Conservation (phyloP, 92 coral and sea anemone genomes). For the Phenganax marumi region DNA sequence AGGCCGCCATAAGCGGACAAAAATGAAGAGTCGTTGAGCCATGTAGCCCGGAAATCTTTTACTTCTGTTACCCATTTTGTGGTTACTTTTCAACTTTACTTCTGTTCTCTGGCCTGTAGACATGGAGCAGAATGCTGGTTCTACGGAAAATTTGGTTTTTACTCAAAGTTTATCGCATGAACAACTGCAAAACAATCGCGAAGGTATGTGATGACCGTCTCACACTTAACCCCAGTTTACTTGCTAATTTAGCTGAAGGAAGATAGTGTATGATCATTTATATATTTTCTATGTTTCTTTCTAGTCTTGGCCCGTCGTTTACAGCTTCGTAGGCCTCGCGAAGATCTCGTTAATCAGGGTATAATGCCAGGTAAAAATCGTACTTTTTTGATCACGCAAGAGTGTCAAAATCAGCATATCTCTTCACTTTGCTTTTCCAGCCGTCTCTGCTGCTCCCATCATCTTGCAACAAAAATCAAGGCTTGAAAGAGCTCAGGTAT, state of each 20-base stretch:
- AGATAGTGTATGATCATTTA: not conserved
- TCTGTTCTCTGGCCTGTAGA: conserved; percentile 34
- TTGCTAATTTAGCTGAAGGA: conserved; percentile 17
- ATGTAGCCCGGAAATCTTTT: conserved; percentile 40
- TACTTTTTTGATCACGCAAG: not conserved
- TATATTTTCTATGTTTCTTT: not conserved
- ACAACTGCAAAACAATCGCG: conserved; percentile 79
- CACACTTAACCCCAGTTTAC: conserved; percentile 18
- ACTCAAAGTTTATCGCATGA: conserved; percentile 58
- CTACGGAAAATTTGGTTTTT: conserved; percentile 36
- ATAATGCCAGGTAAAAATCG: conserved; percentile 90
- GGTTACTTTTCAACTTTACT: conserved; percentile 10
- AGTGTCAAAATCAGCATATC: not conserved
- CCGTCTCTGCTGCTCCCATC: conserved; percentile 85
- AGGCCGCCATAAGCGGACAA: conserved; percentile 2
- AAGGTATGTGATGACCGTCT: conserved; percentile 54
- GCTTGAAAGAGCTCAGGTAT: conserved; percentile 90
- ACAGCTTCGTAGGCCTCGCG: conserved; percentile 82
- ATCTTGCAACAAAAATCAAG: conserved; percentile 86
- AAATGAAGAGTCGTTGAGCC: conserved; percentile 19
- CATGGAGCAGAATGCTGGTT: conserved; percentile 25
- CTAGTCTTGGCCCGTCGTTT: conserved; percentile 85
- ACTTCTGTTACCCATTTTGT: conserved; percentile 34
- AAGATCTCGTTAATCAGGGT: conserved; percentile 89
- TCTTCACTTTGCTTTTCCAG: conserved; percentile 53